These are phyloP conservation scores for Aricia agestis DNA, from an alignment of 1,140 invertebrate species.

Conservation along the genomic window DNA sequence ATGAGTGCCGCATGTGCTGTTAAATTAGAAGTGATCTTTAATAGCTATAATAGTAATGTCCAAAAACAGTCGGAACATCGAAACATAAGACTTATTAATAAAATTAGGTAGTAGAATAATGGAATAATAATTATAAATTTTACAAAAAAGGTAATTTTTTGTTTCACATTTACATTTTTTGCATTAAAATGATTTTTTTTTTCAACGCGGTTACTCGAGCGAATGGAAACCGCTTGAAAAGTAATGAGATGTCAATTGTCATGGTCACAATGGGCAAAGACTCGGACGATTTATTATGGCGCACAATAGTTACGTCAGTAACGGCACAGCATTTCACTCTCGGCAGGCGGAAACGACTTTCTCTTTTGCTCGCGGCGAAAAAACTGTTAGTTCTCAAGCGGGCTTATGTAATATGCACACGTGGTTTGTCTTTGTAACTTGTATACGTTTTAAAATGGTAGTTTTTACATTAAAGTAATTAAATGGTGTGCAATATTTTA, in stretches of 20 bases:
- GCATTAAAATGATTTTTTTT: too few relatives aligned
- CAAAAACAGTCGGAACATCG: neutral
- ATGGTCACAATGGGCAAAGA: constrained; percentile 20
- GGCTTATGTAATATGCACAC: constrained; percentile 45
- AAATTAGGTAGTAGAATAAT: too few relatives aligned
- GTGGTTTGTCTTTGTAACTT: constrained; percentile 13
- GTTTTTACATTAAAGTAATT: neutral
- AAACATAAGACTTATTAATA: too few relatives aligned
- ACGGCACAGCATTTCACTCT: constrained; percentile 74
- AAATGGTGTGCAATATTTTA: too few relatives aligned
- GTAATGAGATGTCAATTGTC: constrained; percentile 13
- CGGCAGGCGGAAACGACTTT: constrained; percentile 73
- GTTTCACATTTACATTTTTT: too few relatives aligned
- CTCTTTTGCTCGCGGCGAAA: constrained; percentile 62
- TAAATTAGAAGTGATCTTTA: neutral
- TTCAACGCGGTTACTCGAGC: neutral
- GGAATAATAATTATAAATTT: too few relatives aligned
- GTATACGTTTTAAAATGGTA: neutral
- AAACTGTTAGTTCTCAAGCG: constrained; percentile 35
- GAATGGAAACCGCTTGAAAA: neutral
- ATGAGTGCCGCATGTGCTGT: neutral
- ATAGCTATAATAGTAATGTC: neutral
- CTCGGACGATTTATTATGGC: constrained; percentile 37
- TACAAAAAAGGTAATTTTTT: too few relatives aligned
- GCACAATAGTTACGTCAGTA: constrained; percentile 65